These are phyloP conservation scores for Chrysoperla carnea DNA, from an alignment of 1,140 invertebrate species.

Conservation along the genomic window DNA sequence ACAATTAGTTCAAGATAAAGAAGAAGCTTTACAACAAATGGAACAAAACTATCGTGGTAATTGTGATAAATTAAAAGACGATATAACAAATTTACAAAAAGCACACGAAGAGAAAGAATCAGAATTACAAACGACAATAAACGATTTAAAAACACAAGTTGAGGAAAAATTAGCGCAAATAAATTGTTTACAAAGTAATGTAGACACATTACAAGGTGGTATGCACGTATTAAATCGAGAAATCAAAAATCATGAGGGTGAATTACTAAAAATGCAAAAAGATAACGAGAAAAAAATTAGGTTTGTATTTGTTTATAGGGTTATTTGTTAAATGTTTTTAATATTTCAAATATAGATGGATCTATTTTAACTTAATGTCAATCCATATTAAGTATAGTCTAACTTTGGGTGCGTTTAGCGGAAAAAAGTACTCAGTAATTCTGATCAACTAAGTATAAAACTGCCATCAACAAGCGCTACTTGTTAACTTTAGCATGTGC, in stretches of 20 bases:
- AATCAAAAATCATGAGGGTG: conserved; percentile 15
- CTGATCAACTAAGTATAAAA: no score
- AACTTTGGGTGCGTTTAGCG: no score
- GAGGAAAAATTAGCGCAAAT: conserved; percentile 18
- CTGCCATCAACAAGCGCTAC: no score
- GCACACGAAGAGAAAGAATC: conserved; percentile 17
- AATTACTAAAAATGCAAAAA: conserved; percentile 11
- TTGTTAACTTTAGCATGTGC: no score
- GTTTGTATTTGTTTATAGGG: conserved; percentile 8
- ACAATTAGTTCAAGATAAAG: conserved; percentile 30
- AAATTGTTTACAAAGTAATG: conserved; percentile 21
- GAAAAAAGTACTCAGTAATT: no score
- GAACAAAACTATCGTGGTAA: conserved; percentile 30
- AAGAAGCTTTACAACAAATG: conserved; percentile 27
- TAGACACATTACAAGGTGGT: conserved; percentile 21
- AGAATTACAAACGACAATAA: conserved; percentile 21
- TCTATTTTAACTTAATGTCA: neutral
- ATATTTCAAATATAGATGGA: conserved; percentile 1
- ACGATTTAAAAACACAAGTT: conserved; percentile 18
- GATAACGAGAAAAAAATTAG: conserved; percentile 20
- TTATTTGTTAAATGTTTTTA: neutral
- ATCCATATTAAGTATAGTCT: no score
- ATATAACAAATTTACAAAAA: conserved; percentile 20
- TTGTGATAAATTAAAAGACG: conserved; percentile 26
- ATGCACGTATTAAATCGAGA: conserved; percentile 21